Evolutionary conservation across 2,113 vertebrate species (phyloP).

Genomic region (Lucifuga dentata): DNA sequence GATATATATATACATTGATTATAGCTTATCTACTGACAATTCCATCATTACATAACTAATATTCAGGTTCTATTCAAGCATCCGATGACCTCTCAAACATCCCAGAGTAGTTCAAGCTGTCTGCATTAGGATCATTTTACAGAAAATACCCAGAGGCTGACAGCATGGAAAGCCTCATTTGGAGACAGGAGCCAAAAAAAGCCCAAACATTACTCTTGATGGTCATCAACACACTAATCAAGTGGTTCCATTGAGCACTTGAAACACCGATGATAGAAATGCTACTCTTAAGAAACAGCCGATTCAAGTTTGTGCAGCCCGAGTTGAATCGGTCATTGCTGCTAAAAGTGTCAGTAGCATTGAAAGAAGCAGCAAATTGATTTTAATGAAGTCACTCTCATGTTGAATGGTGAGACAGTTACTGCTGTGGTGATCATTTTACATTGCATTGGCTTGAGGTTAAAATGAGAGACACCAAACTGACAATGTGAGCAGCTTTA

Average conservation of each 20-base stretch:
- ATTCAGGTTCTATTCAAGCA: not conserved
- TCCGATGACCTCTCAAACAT: not conserved
- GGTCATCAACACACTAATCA: conserved; percentile 8
- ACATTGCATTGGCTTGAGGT: conserved; percentile 21
- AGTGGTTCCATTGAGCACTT: not conserved
- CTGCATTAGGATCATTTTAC: conserved; percentile 58
- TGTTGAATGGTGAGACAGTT: conserved; percentile 7
- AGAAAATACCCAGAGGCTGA: conserved; percentile 18
- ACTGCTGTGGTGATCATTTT: conserved; percentile 32
- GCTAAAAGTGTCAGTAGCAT: not conserved
- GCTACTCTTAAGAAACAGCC: conserved; percentile 20
- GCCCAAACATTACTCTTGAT: conserved; percentile 34
- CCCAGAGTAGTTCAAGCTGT: conserved; percentile 24
- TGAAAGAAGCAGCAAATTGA: conserved; percentile 30
- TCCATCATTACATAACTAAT: not conserved
- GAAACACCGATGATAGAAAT: conserved; percentile 31
- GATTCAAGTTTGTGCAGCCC: conserved; percentile 1
- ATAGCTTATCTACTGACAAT: not conserved
- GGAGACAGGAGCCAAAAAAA: conserved; percentile 21
- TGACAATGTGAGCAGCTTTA: conserved; percentile 37
- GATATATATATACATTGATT: not conserved
- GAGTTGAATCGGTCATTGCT: not conserved
- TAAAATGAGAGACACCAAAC: conserved; percentile 30
- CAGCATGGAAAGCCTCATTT: conserved; percentile 20
- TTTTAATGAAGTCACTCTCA: conserved; percentile 38